These are phyloP conservation scores for Trichosurus vulpecula DNA, from an alignment of 2,797 vertebrate species.

Conservation along the genomic window DNA sequence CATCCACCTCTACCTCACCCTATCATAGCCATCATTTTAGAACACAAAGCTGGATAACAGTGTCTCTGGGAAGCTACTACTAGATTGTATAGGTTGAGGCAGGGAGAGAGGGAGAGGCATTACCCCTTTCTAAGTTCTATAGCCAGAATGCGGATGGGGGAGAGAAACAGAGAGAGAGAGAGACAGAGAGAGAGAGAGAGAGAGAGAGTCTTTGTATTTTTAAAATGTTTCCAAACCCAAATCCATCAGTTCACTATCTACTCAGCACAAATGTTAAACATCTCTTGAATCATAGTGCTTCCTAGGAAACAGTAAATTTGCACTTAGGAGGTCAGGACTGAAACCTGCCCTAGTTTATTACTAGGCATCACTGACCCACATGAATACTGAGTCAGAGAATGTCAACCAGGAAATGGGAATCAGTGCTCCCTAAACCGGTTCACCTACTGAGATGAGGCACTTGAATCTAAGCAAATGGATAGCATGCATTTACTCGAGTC, in stretches of 20 bases:
- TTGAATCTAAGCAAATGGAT: background rate
- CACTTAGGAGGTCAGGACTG: background rate
- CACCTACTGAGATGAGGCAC: background rate
- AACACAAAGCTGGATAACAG: background rate
- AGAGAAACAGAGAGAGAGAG: background rate
- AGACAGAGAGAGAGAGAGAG: background rate
- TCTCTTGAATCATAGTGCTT: background rate
- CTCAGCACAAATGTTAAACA: background rate
- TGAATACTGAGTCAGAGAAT: background rate
- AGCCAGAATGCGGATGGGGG: background rate
- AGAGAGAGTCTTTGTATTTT: background rate
- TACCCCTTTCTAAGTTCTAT: background rate
- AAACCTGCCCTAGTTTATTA: background rate
- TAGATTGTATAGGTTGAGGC: background rate
- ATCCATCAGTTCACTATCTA: background rate
- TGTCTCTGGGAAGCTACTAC: background rate
- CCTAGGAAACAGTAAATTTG: background rate
- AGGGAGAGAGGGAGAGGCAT: background rate
- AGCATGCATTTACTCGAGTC: background rate
- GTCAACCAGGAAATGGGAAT: background rate
- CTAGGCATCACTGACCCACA: background rate
- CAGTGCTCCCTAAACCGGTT: background rate
- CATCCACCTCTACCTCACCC: too few relatives aligned
- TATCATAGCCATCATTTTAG: background rate
- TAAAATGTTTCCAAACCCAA: slow-evolving; percentile 19